These are phyloP conservation scores for Chionoecetes opilio DNA, from an alignment of 1,140 invertebrate genomes.

Conservation along the genomic window DNA sequence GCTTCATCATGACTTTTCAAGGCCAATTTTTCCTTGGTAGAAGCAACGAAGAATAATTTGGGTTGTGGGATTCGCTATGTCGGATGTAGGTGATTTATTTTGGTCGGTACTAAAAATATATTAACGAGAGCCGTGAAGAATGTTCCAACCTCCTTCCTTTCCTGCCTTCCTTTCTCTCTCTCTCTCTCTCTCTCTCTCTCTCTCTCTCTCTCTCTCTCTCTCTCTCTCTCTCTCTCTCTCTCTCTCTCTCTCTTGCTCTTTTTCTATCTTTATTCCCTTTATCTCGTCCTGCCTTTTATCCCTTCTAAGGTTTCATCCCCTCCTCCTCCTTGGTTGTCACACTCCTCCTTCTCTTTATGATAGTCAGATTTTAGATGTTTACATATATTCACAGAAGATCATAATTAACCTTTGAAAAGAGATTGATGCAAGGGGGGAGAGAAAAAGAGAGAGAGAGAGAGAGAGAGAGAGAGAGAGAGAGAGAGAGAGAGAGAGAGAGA, in stretches of 20 bases:
- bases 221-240: slow-evolving; percentile 24
- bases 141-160: background rate
- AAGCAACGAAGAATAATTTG: background rate
- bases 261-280: background rate
- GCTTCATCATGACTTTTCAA: background rate
- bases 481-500: background rate
- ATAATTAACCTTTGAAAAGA: slow-evolving; percentile 9
- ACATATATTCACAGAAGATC: background rate
- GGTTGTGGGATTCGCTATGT: background rate
- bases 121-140: background rate
- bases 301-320: background rate
- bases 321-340: background rate
- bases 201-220: background rate
- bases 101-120: background rate
- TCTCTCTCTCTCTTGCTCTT: background rate
- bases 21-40: background rate
- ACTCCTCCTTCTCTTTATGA: background rate
- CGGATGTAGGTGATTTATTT: slow-evolving; percentile 21
- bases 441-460: background rate
- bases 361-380: background rate
- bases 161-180: background rate
- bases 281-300: background rate
- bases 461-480: background rate
- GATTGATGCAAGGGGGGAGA: background rate
- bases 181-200: background rate